A percentile compares a stretch with the other conserved stretches of the same genome.
Conservation (phyloP, 2,113 vertebrate genomes). For the Apaloderma vittatum region DNA sequence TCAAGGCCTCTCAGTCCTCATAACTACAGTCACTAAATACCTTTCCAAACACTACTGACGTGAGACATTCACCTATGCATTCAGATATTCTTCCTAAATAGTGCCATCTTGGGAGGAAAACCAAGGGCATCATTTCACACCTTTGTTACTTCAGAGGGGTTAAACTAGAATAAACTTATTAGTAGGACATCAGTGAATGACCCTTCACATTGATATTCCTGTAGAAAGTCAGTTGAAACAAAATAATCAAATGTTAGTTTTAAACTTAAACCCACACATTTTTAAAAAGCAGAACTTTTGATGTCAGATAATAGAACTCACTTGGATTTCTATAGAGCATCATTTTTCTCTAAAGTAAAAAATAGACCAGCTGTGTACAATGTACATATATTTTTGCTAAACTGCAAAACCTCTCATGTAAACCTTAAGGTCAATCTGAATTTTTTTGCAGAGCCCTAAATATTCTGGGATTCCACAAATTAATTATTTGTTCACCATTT, state of each 20-base stretch:
- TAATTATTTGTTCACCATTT: background rate
- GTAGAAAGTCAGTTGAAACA: background rate
- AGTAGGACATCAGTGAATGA: background rate
- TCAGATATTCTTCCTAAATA: background rate
- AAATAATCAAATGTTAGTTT: background rate
- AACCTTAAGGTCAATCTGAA: background rate
- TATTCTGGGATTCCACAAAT: background rate
- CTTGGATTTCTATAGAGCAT: background rate
- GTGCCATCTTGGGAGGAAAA: background rate
- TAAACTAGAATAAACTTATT: background rate
- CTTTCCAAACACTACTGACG: background rate
- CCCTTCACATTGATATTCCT: background rate
- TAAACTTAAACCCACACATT: background rate
- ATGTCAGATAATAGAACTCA: background rate
- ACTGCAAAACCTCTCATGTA: background rate
- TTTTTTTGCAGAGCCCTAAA: background rate
- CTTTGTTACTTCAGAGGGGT: background rate
- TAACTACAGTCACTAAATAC: background rate
- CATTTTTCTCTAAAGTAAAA: background rate
- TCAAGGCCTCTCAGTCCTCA: background rate
- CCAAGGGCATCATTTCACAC: background rate
- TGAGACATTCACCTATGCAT: background rate
- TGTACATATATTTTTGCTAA: background rate
- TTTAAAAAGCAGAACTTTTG: background rate
- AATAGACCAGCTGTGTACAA: background rate